Evolutionary conservation across 2,888 invertebrate species (phyloP), one percentile per base, ranked within the genome.

Genomic region (Ametastegia equiseti): DNA sequence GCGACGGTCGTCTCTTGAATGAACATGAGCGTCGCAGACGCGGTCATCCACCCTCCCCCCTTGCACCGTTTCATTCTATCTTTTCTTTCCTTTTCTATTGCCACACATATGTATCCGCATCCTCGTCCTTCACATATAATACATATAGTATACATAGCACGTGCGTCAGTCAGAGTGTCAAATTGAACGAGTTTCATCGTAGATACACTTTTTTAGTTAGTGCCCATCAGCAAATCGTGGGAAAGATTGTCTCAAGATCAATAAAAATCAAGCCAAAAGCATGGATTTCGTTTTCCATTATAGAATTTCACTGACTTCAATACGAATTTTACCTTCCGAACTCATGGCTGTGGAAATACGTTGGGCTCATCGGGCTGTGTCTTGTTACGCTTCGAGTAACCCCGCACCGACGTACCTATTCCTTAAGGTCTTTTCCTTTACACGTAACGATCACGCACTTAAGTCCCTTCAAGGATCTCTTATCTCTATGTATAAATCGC

Each of bases 41-140:
- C 75, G 75, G 75, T 75, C 75, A 75, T 75, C 75, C 75, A 75
- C 75, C 73, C 73, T 33, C 73, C 50, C 15, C 15, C 23, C 13
- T 23, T 45, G 30, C 50, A 33, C 73, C 33, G 67, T 75, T 75
- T 54, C 33, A 54, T 33, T 36, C 19, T 47, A 2, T 47, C 47
- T 71, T 30, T 15, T 63, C 30, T 63, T 47, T 30, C 47, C 47
- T 19, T 19, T 11, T 54, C 19, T 15, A 36, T 11, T 50, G 9
- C 36, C n/a, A 50, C 27, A 15, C 47, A 15, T 60, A n/a, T n/a
- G n/a, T n/a, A n/a, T n/a, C n/a, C 60, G 27, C 15, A 4, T 67
- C 67, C 67, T 42, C 39, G n/a, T 67, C 36, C 23, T 67, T 19
- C 39, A n/a, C n/a, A n/a, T n/a, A n/a, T n/a, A n/a, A n/a, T n/a